Percentiles rank a stretch among this genome's conserved stretches.
Evolutionary conservation across 2,888 invertebrate species (phyloP).

Genomic region (Campopleginae sp.): DNA sequence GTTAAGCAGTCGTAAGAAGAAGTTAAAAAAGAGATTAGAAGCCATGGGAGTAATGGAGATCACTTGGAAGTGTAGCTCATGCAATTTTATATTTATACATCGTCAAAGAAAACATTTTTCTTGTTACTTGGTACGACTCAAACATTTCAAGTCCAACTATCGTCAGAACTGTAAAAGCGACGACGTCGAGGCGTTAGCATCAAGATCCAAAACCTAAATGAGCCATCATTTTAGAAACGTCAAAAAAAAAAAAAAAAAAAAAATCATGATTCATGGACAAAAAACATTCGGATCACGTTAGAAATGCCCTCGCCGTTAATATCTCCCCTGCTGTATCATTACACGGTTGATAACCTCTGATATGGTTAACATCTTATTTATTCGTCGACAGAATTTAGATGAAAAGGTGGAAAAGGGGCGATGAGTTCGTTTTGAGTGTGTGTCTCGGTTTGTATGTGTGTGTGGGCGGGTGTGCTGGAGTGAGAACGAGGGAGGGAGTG

Average conservation of each 20-base stretch:
- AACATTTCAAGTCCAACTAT: not conserved
- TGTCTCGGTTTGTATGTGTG: not conserved
- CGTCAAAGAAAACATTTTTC: not conserved
- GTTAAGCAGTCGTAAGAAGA: constrained; percentile 6
- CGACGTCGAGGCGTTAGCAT: not conserved
- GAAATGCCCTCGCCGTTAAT: not conserved
- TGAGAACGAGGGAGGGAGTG: not conserved
- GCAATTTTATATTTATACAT: not conserved
- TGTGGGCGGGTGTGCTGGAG: not conserved
- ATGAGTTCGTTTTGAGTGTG: not conserved
- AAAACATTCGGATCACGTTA: not conserved
- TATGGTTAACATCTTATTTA: constrained; percentile 31
- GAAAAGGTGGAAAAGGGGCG: constrained; percentile 14
- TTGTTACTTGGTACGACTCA: not conserved
- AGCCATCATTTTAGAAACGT: not conserved
- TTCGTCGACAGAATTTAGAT: constrained; percentile 1
- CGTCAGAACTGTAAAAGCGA: not conserved
- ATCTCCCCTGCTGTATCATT: not conserved
- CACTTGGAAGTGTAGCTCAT: not conserved
- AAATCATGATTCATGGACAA: not conserved
- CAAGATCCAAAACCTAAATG: not conserved
- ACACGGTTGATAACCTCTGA: not conserved
- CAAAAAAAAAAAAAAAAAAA: no score
- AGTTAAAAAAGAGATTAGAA: constrained; percentile 23
- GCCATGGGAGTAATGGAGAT: constrained; percentile 4